These are phyloP conservation scores for Prunella fulvescens DNA, from an alignment of 2,113 vertebrate species.

Conservation along the genomic window DNA sequence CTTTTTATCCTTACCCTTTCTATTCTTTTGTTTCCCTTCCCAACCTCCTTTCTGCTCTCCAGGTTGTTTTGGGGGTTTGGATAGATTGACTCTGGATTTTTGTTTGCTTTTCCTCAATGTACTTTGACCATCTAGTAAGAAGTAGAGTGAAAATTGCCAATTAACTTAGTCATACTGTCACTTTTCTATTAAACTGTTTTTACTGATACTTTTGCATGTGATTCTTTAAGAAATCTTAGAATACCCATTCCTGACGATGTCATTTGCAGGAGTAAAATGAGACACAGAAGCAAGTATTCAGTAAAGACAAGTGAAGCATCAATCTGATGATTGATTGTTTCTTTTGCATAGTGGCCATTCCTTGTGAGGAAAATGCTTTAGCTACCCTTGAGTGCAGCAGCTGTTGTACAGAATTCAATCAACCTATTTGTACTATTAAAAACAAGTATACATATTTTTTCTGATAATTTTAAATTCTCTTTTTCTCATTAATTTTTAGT, in stretches of 20 bases:
- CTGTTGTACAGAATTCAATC: neutral
- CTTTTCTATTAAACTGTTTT: neutral
- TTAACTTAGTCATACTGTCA: too few species aligned
- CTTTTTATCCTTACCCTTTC: neutral
- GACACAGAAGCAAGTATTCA: neutral
- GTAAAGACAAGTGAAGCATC: neutral
- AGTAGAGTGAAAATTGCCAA: neutral
- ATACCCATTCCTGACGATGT: accelerated
- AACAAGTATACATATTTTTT: neutral
- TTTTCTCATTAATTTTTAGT: neutral
- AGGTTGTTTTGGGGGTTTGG: neutral
- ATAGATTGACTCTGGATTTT: neutral
- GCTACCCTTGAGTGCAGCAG: neutral
- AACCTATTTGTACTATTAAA: neutral
- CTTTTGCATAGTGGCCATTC: accelerated
- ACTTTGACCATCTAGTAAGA: neutral
- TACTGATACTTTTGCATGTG: accelerated
- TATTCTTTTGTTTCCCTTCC: neutral
- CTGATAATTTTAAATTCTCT: neutral
- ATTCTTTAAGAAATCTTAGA: neutral
- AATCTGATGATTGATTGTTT: neutral
- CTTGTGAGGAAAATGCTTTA: neutral
- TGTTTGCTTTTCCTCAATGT: neutral
- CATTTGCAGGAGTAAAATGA: neutral
- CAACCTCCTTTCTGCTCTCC: neutral